Evolutionary conservation across 1,140 invertebrate species (phyloP), one percentile per base, ranked within the genome.

Genomic region (Vanessa atalanta): DNA sequence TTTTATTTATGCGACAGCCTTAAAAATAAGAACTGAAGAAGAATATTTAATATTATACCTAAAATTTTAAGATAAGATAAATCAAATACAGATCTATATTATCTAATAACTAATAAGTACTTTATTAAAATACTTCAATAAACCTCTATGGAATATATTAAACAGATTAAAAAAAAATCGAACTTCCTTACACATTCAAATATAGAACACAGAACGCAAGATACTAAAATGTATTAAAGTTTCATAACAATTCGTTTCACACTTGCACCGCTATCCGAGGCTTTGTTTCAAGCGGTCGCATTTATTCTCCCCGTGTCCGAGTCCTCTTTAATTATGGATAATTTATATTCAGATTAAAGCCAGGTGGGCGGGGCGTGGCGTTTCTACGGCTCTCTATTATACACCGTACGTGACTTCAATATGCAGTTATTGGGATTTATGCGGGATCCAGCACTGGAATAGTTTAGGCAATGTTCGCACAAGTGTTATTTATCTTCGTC

Each of bases 291-390:
- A 91, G 89, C 87, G 88, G 84, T 83, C 86, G 83, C 90, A 92
- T 92, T 92, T 90, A 90, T 92, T 90, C 88, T 79, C 82, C 79
- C 77, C 80, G 82, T 90, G 90, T 90, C 90, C 88, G 86, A 90
- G 85, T 87, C 80, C 87, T 88, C 88, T 92, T 92, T 92, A 92
- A 92, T 92, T 92, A 92, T 89, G 85, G 87, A 92, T 88, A 92
- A 92, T 90, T 92, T 92, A 92, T 92, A 92, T 92, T 92, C 88
- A 92, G 90, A 90, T 90, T 92, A 89, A 88, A 83, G 81, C 79
- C 81, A 84, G 76, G 84, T 86, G 88, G 88, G 86, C 83, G 83
- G 77, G 74, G 79, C 66, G 73, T 73, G 72, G 66, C 77, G 79
- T 78, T 77, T 76, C 76, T 78, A 65, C 77, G 75, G 80, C 79